These are phyloP conservation scores for Rhimphoctona megacephalus DNA, from an alignment of 2,888 invertebrate species.

Conservation along the genomic window DNA sequence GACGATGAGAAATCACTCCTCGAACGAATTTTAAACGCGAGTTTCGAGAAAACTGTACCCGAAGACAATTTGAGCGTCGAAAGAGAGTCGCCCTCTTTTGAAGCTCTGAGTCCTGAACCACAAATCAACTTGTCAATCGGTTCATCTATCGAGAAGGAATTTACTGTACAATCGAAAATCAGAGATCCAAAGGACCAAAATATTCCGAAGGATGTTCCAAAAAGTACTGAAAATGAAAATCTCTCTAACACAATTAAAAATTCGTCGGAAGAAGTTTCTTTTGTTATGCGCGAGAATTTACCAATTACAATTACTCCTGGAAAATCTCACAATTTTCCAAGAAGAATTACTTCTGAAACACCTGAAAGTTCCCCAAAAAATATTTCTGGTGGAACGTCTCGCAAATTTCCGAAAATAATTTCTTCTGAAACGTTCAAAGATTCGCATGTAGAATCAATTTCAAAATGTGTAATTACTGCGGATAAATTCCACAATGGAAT, in stretches of 20 bases:
- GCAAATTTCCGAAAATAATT: not conserved
- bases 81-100: conserved; percentile 51
- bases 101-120: conserved; percentile 53
- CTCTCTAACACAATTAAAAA: not conserved
- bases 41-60: not conserved
- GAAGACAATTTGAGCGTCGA: conserved; percentile 32
- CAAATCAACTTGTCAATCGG: not conserved
- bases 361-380: not conserved
- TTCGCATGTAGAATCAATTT: not conserved
- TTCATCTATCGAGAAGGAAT: conserved; percentile 29
- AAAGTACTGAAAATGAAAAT: not conserved
- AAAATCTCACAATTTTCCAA: not conserved
- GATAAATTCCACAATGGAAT: not conserved
- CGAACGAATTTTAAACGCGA: not conserved
- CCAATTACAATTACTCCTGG: not conserved
- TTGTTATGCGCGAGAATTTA: not conserved
- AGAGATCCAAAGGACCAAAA: not conserved
- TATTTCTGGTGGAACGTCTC: not conserved
- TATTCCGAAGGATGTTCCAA: not conserved
- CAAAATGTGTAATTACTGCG: not conserved
- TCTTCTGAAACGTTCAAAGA: not conserved
- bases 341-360: not conserved
- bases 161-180: conserved; percentile 11
- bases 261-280: not conserved
- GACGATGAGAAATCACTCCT: not conserved